A percentile compares a stretch with the other conserved stretches of the same genome.
Conservation (phyloP, 2,888 invertebrate genomes). For the Chironomus riparius region DNA sequence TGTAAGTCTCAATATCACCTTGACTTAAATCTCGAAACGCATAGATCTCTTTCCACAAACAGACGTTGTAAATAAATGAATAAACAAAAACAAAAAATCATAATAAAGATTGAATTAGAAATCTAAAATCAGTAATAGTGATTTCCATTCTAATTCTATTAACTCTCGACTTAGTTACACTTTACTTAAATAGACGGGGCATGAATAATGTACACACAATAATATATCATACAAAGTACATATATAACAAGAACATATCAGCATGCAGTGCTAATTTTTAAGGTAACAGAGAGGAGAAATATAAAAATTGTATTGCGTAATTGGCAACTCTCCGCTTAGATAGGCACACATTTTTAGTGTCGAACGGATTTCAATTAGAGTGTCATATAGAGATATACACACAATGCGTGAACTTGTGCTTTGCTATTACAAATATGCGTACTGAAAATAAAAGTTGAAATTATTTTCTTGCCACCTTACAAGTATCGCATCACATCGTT, state of each 20-base stretch:
- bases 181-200: neutral
- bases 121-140: neutral
- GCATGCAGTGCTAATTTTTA: neutral
- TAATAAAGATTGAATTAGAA: neutral
- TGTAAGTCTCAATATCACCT: neutral
- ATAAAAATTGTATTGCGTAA: neutral
- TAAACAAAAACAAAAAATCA: neutral
- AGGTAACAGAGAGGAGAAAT: neutral
- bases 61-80: no score
- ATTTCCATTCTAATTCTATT: neutral
- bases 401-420: neutral
- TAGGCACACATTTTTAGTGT: neutral
- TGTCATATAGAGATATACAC: neutral
- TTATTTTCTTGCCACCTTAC: neutral
- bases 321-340: neutral
- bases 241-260: no score
- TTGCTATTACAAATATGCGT: neutral
- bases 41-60: neutral
- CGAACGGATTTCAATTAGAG: neutral
- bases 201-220: neutral
- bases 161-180: neutral
- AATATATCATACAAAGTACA: no score
- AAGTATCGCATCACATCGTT: neutral
- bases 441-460: no score
- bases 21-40: neutral